Percentiles rank a stretch among this genome's conserved stretches.
phyloP scores from a whole-genome alignment of 2,888 invertebrate species.

The Halocaridina rubra region DNA sequence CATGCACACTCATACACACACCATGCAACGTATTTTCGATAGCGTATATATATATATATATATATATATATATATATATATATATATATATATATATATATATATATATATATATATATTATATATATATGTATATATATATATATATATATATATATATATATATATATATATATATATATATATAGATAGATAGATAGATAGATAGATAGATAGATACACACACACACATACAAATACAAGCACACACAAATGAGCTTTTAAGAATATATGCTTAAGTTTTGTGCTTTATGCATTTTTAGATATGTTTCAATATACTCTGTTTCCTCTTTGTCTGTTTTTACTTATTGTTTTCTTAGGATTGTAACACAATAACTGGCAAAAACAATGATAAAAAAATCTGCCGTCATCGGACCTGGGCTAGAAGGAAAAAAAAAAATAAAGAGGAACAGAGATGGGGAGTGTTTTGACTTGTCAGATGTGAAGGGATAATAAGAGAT shows the following conservation, averaged over 20 bases:
- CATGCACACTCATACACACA: background rate
- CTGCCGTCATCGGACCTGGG: too few relatives aligned
- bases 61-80: background rate
- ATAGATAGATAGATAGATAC: background rate
- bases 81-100: slow-evolving; percentile 5
- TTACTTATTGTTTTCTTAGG: background rate
- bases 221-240: too few relatives aligned
- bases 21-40: background rate
- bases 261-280: too few relatives aligned
- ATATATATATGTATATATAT: background rate
- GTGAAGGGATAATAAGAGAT: too few relatives aligned
- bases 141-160: background rate
- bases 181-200: slow-evolving; percentile 14
- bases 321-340: background rate
- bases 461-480: too few relatives aligned
- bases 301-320: background rate
- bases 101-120: slow-evolving; percentile 7
- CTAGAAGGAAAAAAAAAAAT: too few relatives aligned
- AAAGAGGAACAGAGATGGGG: too few relatives aligned
- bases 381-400: too few relatives aligned
- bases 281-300: too few relatives aligned
- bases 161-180: background rate
- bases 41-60: background rate
- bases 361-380: too few relatives aligned
- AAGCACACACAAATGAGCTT: too few relatives aligned